Conservation (phyloP, 2,888 invertebrate species). For the Agelastica alni region DNA sequence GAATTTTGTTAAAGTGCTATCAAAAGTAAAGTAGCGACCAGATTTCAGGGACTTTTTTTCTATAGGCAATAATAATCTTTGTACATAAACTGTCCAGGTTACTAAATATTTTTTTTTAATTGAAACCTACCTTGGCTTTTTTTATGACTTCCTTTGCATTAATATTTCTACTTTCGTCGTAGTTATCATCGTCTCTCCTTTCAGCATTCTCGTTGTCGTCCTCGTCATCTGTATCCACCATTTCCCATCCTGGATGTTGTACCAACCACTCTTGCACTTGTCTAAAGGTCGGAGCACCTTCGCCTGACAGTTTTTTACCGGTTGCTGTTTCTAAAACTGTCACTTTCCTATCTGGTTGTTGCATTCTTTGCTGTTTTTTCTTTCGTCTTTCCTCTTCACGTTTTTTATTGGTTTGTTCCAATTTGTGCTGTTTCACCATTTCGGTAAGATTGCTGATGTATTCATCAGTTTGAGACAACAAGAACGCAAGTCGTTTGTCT, state of each 20-base stretch:
- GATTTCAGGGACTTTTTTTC: no score
- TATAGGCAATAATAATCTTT: no score
- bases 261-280: slow-evolving; percentile 88
- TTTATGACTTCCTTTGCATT: slow-evolving; percentile 28
- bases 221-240: slow-evolving; percentile 76
- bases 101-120: not conserved
- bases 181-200: slow-evolving; percentile 62
- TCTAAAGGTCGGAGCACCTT: slow-evolving; percentile 85
- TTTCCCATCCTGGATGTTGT: slow-evolving; percentile 93
- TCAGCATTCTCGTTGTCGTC: slow-evolving; percentile 67
- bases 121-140: slow-evolving; percentile 24
- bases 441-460: slow-evolving; percentile 96
- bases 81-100: no score
- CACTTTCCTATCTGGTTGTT: slow-evolving; percentile 82
- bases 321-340: slow-evolving; percentile 87
- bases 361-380: slow-evolving; percentile 83
- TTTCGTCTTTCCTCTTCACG: slow-evolving; percentile 81
- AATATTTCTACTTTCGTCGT: slow-evolving; percentile 57
- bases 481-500: slow-evolving; percentile 96
- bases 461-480: slow-evolving; percentile 97
- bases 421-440: slow-evolving; percentile 95
- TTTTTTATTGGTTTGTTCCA: slow-evolving; percentile 89
- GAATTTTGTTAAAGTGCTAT: no score
- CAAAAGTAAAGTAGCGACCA: no score
- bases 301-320: slow-evolving; percentile 75